Evolutionary conservation across 2,113 vertebrate genomes (phyloP).

Genomic region (Amphiprion ocellaris): DNA sequence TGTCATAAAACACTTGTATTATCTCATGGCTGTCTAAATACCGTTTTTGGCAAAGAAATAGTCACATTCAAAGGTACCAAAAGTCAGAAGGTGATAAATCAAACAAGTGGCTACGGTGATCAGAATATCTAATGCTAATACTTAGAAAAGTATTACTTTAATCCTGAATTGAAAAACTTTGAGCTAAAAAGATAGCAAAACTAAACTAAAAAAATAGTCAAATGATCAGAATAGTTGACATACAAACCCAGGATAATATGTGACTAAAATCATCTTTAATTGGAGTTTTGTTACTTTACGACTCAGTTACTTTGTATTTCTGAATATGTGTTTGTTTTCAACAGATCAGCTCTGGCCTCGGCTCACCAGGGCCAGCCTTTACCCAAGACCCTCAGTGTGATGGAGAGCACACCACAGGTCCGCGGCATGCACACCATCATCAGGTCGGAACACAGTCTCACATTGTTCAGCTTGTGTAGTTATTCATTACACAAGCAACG

Average conservation of each 20-base stretch:
- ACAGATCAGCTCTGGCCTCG: slow-evolving; percentile 91
- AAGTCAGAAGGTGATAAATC: too few relatives aligned
- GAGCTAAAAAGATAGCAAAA: not conserved
- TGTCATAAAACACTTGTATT: too few relatives aligned
- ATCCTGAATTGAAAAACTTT: too few relatives aligned
- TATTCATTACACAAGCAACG: too few relatives aligned
- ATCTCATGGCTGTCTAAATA: too few relatives aligned
- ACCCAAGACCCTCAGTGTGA: slow-evolving; percentile 88
- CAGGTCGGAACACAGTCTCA: slow-evolving; percentile 79
- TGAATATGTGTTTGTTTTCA: not conserved
- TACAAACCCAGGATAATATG: not conserved
- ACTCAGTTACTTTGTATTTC: not conserved
- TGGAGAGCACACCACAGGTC: slow-evolving; percentile 91
- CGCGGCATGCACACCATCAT: slow-evolving; percentile 96
- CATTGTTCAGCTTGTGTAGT: not conserved
- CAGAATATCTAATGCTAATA: too few relatives aligned
- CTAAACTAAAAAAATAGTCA: not conserved
- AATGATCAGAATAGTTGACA: not conserved
- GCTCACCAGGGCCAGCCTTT: slow-evolving; percentile 92
- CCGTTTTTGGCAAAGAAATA: too few relatives aligned
- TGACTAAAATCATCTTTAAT: not conserved
- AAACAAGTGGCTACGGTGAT: too few relatives aligned
- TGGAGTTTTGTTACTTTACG: not conserved
- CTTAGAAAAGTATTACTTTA: too few relatives aligned
- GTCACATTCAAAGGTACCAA: too few relatives aligned